These are phyloP conservation scores for Autographa pulchrina DNA, from an alignment of 2,888 invertebrate genomes.

Conservation along the genomic window DNA sequence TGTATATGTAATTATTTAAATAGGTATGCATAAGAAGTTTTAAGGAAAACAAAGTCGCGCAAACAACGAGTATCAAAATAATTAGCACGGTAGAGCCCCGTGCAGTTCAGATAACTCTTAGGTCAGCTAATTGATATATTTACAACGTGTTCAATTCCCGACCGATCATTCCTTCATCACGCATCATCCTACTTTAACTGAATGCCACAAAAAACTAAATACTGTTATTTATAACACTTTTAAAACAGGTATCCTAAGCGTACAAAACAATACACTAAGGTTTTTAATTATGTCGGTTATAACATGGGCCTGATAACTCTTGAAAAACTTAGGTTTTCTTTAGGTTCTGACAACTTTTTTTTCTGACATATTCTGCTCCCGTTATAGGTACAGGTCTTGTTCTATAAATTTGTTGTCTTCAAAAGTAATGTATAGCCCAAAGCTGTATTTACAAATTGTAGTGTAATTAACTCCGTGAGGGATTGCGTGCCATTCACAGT, in stretches of 20 bases:
- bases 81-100: conserved; percentile 6
- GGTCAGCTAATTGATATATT: conserved; percentile 5
- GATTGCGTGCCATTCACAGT: not conserved
- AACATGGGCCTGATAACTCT: too few species aligned
- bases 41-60: not conserved
- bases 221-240: too few species aligned
- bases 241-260: too few species aligned
- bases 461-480: not conserved
- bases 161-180: conserved; percentile 1
- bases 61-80: conserved; percentile 18
- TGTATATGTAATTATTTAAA: too few species aligned
- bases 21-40: not conserved
- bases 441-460: not conserved
- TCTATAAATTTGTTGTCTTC: too few species aligned
- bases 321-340: too few species aligned
- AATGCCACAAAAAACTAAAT: not conserved
- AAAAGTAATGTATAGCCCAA: not conserved
- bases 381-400: too few species aligned
- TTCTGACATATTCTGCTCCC: too few species aligned
- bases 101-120: not conserved
- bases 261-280: too few species aligned
- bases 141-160: not conserved
- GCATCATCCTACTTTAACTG: not conserved
- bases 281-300: too few species aligned
- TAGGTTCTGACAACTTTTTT: too few species aligned